phyloP scores from a whole-genome alignment of 2,797 vertebrate species.

The Petrocephalus schoutedeni region DNA sequence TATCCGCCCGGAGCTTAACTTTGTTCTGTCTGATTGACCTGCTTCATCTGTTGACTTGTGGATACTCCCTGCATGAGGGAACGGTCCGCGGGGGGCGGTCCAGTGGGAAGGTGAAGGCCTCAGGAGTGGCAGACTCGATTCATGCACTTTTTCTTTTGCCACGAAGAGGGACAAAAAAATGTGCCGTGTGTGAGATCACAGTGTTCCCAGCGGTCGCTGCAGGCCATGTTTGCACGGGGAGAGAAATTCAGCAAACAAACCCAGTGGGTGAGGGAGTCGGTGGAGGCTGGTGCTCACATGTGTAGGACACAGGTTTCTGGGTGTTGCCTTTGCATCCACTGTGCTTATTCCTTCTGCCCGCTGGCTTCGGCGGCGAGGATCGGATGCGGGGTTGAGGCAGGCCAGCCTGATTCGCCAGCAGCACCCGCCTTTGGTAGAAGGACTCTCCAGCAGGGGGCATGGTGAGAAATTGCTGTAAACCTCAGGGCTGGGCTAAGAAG shows the following conservation, averaged over 20 bases:
- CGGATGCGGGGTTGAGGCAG: neutral
- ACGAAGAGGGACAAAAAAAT: neutral
- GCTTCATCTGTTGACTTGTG: neutral
- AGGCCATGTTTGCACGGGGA: neutral
- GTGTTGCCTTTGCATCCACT: neutral
- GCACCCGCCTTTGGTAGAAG: neutral
- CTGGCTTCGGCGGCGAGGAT: neutral
- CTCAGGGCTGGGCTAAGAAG: neutral
- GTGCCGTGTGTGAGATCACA: neutral
- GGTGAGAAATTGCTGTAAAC: conserved; percentile 5
- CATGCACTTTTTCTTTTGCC: neutral
- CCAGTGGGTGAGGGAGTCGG: neutral
- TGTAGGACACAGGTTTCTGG: neutral
- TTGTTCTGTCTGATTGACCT: neutral
- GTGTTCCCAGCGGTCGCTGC: neutral
- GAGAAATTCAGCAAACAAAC: neutral
- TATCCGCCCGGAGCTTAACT: neutral
- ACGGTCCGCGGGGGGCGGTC: neutral
- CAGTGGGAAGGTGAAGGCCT: neutral
- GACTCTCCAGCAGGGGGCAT: neutral
- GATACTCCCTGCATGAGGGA: neutral
- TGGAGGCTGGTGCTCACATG: neutral
- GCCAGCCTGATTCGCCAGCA: neutral
- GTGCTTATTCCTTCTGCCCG: neutral
- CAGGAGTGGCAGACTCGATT: neutral